Percentiles rank a stretch among this genome's conserved stretches.
Conservation (phyloP, 2,888 invertebrate genomes). For the Bimastos eiseni region DNA sequence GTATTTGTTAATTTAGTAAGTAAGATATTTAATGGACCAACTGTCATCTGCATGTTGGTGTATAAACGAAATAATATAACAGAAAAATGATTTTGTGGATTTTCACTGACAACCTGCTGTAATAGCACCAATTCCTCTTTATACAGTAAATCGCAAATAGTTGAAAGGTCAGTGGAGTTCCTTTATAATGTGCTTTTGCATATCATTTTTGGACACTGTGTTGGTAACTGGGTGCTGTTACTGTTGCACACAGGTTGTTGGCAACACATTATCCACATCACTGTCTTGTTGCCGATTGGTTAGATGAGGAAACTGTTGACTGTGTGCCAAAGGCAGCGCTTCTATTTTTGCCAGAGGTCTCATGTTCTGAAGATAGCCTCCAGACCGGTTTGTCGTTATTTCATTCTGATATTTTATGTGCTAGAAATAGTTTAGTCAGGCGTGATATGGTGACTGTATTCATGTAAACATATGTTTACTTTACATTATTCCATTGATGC, state of each 20-base stretch:
- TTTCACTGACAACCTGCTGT: too few relatives aligned
- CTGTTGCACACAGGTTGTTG: constrained; percentile 66
- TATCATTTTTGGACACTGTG: neutral
- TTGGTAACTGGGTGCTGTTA: neutral
- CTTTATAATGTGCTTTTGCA: neutral
- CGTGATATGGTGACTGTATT: neutral
- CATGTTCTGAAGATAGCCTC: constrained; percentile 7
- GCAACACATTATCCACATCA: constrained; percentile 93
- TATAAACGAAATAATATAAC: too few relatives aligned
- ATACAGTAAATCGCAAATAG: neutral
- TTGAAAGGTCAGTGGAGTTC: neutral
- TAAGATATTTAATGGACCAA: too few relatives aligned
- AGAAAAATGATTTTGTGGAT: too few relatives aligned
- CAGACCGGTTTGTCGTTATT: neutral
- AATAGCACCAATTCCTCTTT: too few relatives aligned
- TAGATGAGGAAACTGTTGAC: constrained; percentile 69
- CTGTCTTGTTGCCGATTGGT: constrained; percentile 92
- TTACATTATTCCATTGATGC: too few relatives aligned
- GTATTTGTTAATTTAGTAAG: too few relatives aligned
- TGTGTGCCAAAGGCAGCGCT: neutral
- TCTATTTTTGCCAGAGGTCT: neutral
- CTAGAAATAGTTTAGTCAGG: neutral
- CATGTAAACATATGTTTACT: too few relatives aligned
- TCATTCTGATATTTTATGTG: neutral
- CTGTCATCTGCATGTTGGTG: too few relatives aligned